Evolutionary conservation across 2,888 invertebrate genomes (phyloP).

Genomic region (Ommatoiulus sabulosus): DNA sequence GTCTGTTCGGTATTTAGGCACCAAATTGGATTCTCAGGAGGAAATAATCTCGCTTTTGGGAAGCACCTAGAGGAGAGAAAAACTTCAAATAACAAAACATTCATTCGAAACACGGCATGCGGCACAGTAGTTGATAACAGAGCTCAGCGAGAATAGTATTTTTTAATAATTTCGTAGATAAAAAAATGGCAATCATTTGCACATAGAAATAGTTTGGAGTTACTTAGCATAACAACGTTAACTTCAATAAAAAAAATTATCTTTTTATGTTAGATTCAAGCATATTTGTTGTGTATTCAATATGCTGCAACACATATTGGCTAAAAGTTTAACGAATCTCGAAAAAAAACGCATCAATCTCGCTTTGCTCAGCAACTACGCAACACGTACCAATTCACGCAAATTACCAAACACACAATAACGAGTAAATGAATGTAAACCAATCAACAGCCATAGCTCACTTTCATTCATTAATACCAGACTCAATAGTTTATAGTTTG

Average conservation of each 20-base stretch:
- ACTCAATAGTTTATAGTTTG: background rate
- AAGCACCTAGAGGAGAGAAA: slow-evolving; percentile 69
- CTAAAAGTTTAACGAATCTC: background rate
- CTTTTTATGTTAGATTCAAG: too few relatives aligned
- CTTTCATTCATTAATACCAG: slow-evolving; percentile 1
- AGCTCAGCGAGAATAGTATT: background rate
- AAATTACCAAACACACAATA: background rate
- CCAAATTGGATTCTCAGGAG: slow-evolving; percentile 71
- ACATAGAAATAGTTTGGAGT: too few relatives aligned
- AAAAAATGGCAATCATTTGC: background rate
- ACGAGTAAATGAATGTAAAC: slow-evolving; percentile 3
- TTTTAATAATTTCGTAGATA: background rate
- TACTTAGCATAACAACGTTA: too few relatives aligned
- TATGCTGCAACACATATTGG: background rate
- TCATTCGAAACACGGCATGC: slow-evolving; percentile 27
- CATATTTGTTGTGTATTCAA: background rate
- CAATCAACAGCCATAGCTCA: slow-evolving; percentile 29
- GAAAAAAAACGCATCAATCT: background rate
- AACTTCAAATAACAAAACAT: slow-evolving; percentile 35
- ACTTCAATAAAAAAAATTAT: too few relatives aligned
- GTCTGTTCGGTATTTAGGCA: slow-evolving; percentile 58
- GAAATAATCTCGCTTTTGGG: slow-evolving; percentile 72
- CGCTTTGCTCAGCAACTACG: slow-evolving; percentile 33
- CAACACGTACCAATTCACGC: slow-evolving; percentile 36
- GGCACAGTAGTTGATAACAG: slow-evolving; percentile 32